phyloP scores from a whole-genome alignment of 2,888 invertebrate species.

The Cistogaster globosa region DNA sequence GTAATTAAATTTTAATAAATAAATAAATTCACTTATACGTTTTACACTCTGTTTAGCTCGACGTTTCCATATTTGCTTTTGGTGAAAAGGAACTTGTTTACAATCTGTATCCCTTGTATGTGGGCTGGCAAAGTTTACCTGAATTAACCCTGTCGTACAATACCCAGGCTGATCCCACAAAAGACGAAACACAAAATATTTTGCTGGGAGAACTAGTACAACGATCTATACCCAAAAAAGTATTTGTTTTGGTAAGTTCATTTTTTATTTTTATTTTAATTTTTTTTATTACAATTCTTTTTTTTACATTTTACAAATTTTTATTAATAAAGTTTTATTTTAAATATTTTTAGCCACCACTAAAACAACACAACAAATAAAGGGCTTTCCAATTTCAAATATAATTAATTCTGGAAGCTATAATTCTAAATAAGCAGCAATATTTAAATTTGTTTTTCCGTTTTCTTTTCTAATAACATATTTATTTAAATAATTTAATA shows the following conservation, averaged over 20 bases:
- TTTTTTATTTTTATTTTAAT: conserved; percentile 4
- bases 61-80: conserved; percentile 82
- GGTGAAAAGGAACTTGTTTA: conserved; percentile 81
- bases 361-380: conserved; percentile 79
- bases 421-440: conserved; percentile 46
- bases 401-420: conserved; percentile 22
- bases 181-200: conserved; percentile 80
- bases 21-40: too few species aligned
- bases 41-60: conserved; percentile 75
- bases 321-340: background rate
- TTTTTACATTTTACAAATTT: background rate
- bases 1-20: too few species aligned
- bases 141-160: conserved; percentile 82
- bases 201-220: conserved; percentile 81
- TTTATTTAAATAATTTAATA: conserved; percentile 23
- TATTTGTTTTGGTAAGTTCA: conserved; percentile 81
- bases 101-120: conserved; percentile 82
- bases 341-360: conserved; percentile 76
- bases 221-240: conserved; percentile 82
- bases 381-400: conserved; percentile 23
- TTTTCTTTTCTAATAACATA: conserved; percentile 16
- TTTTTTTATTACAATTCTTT: background rate
- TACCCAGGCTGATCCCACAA: conserved; percentile 80
- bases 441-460: conserved; percentile 25
- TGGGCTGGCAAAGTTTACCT: conserved; percentile 82